phyloP scores from a whole-genome alignment of 1,140 invertebrate genomes.

The Panulirus ornatus region DNA sequence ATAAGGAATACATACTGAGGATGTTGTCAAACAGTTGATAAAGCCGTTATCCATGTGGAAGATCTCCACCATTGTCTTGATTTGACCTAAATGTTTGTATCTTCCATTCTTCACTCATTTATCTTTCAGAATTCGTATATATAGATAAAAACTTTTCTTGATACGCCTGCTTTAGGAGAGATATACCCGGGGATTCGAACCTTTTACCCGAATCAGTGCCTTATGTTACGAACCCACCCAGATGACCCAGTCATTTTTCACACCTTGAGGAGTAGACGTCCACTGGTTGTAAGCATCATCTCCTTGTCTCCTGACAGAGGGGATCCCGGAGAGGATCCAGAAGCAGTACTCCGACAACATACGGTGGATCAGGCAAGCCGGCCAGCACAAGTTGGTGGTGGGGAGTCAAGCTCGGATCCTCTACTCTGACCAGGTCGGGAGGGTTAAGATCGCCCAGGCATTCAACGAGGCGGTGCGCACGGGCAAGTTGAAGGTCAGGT shows the following conservation, averaged over 20 bases:
- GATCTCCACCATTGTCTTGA: no score
- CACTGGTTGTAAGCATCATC: neutral
- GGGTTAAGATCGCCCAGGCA: slow-evolving; percentile 81
- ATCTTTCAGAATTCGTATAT: no score
- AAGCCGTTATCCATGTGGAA: no score
- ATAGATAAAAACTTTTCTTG: no score
- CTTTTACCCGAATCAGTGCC: no score
- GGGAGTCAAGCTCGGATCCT: slow-evolving; percentile 84
- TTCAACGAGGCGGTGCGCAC: slow-evolving; percentile 83
- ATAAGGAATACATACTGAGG: no score
- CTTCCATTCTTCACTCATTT: no score
- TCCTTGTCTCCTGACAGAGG: slow-evolving; percentile 48
- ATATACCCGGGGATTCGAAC: no score
- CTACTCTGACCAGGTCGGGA: slow-evolving; percentile 83
- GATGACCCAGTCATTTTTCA: neutral
- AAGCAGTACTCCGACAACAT: slow-evolving; percentile 81
- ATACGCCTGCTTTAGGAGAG: no score
- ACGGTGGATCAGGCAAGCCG: slow-evolving; percentile 83
- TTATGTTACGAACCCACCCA: neutral
- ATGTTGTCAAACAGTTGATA: no score
- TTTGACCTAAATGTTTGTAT: no score
- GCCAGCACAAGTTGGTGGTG: slow-evolving; percentile 82
- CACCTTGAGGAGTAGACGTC: neutral
- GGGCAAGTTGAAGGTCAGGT: slow-evolving; percentile 79
- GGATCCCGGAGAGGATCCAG: slow-evolving; percentile 64